Evolutionary conservation across 2,113 vertebrate species (phyloP).

Genomic region (Leptodactylus fuscus): DNA sequence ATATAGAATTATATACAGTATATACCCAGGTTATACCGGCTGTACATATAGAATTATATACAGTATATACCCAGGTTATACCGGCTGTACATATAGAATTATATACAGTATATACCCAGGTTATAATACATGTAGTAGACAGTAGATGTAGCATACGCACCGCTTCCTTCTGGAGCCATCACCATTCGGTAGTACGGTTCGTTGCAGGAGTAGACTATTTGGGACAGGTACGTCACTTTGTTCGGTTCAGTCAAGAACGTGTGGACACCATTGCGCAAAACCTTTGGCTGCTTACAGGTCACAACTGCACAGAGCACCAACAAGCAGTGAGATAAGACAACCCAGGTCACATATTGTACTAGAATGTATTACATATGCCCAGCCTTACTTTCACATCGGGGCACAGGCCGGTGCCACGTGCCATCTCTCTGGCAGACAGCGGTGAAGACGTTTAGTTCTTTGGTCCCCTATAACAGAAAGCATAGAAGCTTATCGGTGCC

Average conservation of each 20-base stretch:
- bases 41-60: no score
- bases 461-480: conserved; percentile 62
- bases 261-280: conserved; percentile 70
- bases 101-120: not conserved
- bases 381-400: conserved; percentile 77
- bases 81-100: not conserved
- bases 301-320: conserved; percentile 68
- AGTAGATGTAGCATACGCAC: conserved; percentile 52
- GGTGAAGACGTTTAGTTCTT: conserved; percentile 70
- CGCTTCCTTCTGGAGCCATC: conserved; percentile 15
- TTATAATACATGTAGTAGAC: not conserved
- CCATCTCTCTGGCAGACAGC: conserved; percentile 78
- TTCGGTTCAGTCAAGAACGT: conserved; percentile 55
- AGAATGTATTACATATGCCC: not conserved
- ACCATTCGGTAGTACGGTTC: conserved; percentile 74
- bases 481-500: not conserved
- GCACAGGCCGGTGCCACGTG: conserved; percentile 78
- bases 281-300: conserved; percentile 69
- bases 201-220: conserved; percentile 70
- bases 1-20: no score
- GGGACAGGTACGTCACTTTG: conserved; percentile 69
- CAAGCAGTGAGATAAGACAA: rapidly evolving
- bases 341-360: not conserved
- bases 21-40: no score
- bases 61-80: no score